Evolutionary conservation across 2,797 vertebrate species (phyloP).

Genomic region (Dryobates pubescens): DNA sequence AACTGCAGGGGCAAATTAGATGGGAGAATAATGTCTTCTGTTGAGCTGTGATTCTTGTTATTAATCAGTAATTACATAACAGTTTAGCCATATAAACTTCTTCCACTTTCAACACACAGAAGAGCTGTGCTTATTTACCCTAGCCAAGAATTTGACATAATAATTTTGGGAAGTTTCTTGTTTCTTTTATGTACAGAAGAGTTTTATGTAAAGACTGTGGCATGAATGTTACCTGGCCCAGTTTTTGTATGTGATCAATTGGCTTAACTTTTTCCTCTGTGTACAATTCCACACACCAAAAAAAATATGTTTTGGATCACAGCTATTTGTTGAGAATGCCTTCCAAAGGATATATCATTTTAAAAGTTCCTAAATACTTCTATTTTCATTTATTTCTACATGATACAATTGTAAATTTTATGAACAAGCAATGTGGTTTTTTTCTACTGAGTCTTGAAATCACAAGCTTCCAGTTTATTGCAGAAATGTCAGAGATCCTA

Average conservation of each 20-base stretch:
- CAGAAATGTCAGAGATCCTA: not conserved
- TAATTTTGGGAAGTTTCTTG: conserved; percentile 12
- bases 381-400: not conserved
- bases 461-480: not conserved
- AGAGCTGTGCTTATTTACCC: not conserved
- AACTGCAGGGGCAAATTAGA: not conserved
- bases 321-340: not conserved
- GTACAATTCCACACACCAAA: not conserved
- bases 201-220: not conserved
- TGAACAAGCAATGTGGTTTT: not conserved
- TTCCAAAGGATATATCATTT: not conserved
- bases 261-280: not conserved
- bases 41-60: not conserved
- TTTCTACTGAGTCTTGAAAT: not conserved
- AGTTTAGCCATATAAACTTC: not conserved
- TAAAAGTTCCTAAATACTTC: not conserved
- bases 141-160: not conserved
- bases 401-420: not conserved
- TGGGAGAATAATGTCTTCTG: not conserved
- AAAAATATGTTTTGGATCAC: not conserved
- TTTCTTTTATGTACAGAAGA: not conserved
- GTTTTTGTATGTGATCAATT: not conserved
- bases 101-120: not conserved
- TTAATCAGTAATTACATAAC: conserved; percentile 1
- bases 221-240: not conserved